Evolutionary conservation across 2,797 vertebrate species (phyloP).

Genomic region (Tympanoctomys barrerae): DNA sequence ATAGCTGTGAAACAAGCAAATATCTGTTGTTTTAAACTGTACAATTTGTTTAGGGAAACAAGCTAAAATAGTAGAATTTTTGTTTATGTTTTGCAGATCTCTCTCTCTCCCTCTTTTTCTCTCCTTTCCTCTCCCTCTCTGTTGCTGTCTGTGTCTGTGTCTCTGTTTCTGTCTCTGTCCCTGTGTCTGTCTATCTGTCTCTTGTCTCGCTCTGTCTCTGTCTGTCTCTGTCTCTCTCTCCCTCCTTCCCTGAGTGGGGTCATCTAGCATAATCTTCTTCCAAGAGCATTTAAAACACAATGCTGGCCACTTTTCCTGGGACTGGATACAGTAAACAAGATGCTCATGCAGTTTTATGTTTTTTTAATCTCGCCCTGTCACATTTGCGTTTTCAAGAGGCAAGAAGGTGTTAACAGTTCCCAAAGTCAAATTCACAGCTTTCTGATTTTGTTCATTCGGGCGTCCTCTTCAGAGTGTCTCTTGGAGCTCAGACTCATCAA

Average conservation of each 20-base stretch:
- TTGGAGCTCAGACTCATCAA: background rate
- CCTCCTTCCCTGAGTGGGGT: background rate
- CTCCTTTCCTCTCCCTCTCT: no score
- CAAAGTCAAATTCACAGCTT: background rate
- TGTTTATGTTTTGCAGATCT: background rate
- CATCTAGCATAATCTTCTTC: background rate
- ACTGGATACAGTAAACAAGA: conserved; percentile 7
- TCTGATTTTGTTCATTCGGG: background rate
- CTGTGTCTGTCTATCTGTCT: no score
- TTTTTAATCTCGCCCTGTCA: background rate
- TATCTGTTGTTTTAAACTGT: background rate
- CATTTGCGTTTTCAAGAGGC: background rate
- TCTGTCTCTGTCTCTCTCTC: background rate
- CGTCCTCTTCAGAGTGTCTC: background rate
- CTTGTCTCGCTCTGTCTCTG: background rate
- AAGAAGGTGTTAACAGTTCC: background rate
- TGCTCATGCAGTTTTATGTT: background rate
- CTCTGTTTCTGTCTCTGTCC: no score
- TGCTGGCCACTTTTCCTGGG: background rate
- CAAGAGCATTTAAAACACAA: background rate
- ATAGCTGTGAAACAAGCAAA: background rate
- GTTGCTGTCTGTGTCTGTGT: no score
- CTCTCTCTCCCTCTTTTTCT: background rate
- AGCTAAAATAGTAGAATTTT: background rate
- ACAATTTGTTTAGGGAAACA: background rate